Conservation (phyloP, 2,888 invertebrate species). For the Proisotoma minuta region DNA sequence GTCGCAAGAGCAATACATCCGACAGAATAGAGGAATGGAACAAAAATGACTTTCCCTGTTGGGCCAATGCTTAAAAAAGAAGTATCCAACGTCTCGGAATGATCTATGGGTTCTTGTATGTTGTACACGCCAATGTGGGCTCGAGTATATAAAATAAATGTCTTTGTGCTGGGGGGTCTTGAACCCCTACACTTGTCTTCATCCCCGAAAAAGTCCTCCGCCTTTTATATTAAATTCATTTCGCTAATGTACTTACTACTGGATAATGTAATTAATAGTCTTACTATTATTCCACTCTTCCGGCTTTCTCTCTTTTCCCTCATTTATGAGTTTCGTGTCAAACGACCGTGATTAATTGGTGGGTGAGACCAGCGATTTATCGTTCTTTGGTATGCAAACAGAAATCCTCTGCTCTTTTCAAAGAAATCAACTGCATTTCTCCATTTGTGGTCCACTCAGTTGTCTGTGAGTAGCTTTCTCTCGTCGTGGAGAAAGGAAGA, state of each 20-base stretch:
- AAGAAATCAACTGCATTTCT: no score
- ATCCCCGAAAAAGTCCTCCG: background rate
- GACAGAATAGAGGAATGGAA: background rate
- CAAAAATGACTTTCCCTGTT: background rate
- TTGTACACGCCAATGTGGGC: slow-evolving; percentile 9
- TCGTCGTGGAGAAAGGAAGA: no score
- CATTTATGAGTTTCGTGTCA: slow-evolving; percentile 14
- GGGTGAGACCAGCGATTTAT: background rate
- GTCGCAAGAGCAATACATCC: background rate
- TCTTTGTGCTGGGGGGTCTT: slow-evolving; percentile 16
- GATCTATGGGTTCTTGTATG: slow-evolving; percentile 22
- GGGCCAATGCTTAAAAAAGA: background rate
- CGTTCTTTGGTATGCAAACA: background rate
- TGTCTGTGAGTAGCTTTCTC: no score
- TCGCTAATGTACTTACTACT: slow-evolving; percentile 17
- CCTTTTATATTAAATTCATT: slow-evolving; percentile 13
- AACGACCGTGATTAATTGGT: slow-evolving; percentile 1
- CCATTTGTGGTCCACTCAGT: no score
- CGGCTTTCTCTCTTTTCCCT: background rate
- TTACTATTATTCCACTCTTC: background rate
- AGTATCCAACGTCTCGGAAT: slow-evolving; percentile 10
- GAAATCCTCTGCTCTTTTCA: background rate
- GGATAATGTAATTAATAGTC: slow-evolving; percentile 19
- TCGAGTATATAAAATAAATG: slow-evolving; percentile 15
- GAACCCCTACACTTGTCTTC: slow-evolving; percentile 10